These are phyloP conservation scores for Brachirus orientalis DNA, from an alignment of 2,113 vertebrate species.

Conservation along the genomic window DNA sequence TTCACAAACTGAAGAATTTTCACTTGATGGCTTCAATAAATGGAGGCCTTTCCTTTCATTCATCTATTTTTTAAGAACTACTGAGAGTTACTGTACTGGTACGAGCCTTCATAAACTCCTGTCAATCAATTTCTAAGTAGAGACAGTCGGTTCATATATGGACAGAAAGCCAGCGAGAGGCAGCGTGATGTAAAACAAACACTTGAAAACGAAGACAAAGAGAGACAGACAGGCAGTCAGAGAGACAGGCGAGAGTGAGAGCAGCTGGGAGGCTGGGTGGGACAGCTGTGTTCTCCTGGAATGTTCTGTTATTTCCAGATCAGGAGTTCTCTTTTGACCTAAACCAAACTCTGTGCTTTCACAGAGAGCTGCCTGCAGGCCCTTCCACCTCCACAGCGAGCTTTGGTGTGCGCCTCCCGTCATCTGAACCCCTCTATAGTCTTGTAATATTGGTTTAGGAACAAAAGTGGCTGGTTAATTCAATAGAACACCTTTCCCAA, in stretches of 20 bases:
- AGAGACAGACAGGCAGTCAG: constrained; percentile 28
- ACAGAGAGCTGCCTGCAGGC: constrained; percentile 69
- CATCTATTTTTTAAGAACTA: not conserved
- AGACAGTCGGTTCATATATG: constrained; percentile 7
- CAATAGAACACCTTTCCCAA: constrained; percentile 71
- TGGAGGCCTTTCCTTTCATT: not conserved
- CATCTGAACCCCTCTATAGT: constrained; percentile 68
- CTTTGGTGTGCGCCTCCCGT: constrained; percentile 67
- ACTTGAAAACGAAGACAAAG: constrained; percentile 27
- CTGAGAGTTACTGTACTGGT: not conserved
- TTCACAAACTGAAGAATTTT: not conserved
- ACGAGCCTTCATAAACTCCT: constrained; percentile 23
- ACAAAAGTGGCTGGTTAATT: constrained; percentile 70
- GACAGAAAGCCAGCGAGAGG: constrained; percentile 44
- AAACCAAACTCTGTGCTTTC: constrained; percentile 79
- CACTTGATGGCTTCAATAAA: not conserved
- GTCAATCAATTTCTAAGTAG: constrained; percentile 43
- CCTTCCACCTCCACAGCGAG: constrained; percentile 63
- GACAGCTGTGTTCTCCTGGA: constrained; percentile 67
- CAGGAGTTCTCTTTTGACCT: constrained; percentile 82
- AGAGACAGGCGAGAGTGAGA: constrained; percentile 40
- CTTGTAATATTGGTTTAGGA: constrained; percentile 67
- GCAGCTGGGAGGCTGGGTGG: constrained; percentile 71
- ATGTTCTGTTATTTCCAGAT: constrained; percentile 84
- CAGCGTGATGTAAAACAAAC: constrained; percentile 44